A percentile compares a stretch with the other conserved stretches of the same genome.
These are phyloP conservation scores for Polyodon spathula DNA, from an alignment of 2,113 vertebrate species.

Conservation along the genomic window DNA sequence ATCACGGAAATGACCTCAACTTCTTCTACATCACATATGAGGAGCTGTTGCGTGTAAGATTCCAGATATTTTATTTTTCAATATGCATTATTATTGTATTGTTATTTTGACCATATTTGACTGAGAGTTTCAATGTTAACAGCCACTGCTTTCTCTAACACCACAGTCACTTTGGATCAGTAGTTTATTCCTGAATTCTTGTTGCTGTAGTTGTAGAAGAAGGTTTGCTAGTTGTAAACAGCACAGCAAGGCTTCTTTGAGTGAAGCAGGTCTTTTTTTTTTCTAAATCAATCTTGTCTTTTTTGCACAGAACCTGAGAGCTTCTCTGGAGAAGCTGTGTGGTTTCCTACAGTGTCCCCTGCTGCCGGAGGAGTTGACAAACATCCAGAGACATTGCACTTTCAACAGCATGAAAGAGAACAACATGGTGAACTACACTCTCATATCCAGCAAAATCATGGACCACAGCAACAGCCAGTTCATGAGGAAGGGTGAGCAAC, in stretches of 20 bases:
- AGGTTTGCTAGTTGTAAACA: no score
- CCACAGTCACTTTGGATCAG: no score
- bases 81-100: background rate
- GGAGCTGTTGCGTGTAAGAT: conserved; percentile 62
- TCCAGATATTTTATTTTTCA: background rate
- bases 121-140: no score
- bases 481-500: conserved; percentile 69
- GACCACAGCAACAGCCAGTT: conserved; percentile 68
- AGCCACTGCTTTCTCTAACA: no score
- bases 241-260: no score
- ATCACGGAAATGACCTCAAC: conserved; percentile 39
- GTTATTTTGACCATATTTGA: no score
- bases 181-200: no score
- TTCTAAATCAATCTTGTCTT: background rate
- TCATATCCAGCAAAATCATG: conserved; percentile 56
- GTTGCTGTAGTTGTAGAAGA: no score
- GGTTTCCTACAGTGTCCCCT: conserved; percentile 54
- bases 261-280: background rate
- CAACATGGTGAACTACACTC: conserved; percentile 63
- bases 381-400: conserved; percentile 51
- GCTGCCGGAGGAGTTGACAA: conserved; percentile 38
- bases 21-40: conserved; percentile 68
- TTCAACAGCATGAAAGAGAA: conserved; percentile 71
- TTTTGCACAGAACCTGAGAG: conserved; percentile 50
- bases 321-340: conserved; percentile 44